Percentiles rank a stretch among this genome's conserved stretches.
These are phyloP conservation scores for Tribolium castaneum DNA, from an alignment of 1,140 invertebrate species.

Conservation along the genomic window DNA sequence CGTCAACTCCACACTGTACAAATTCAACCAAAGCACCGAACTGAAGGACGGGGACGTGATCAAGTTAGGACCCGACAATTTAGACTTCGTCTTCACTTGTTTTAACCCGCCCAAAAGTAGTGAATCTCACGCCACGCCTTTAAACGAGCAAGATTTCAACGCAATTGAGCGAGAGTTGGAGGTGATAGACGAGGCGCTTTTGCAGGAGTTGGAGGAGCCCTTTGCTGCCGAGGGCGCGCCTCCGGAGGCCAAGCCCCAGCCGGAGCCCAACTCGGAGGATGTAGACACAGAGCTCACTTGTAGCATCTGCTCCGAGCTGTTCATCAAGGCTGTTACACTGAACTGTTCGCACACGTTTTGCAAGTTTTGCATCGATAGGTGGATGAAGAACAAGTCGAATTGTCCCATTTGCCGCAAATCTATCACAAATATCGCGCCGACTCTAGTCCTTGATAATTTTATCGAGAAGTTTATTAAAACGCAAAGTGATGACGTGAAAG, in stretches of 20 bases:
- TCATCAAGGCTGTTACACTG: constrained; percentile 76
- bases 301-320: constrained; percentile 82
- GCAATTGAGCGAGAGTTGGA: not conserved
- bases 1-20: constrained; percentile 42
- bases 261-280: constrained; percentile 59
- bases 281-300: constrained; percentile 84
- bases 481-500: not conserved
- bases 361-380: constrained; percentile 76
- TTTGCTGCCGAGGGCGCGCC: not conserved
- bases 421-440: constrained; percentile 49
- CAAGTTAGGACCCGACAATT: constrained; percentile 24
- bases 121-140: not conserved
- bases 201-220: not conserved
- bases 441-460: constrained; percentile 58
- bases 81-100: not conserved
- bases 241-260: not conserved
- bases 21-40: constrained; percentile 2
- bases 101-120: not conserved
- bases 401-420: constrained; percentile 78
- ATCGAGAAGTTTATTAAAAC: constrained; percentile 30
- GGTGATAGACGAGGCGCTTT: not conserved
- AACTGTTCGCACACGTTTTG: constrained; percentile 86
- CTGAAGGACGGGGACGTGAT: constrained; percentile 47
- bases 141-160: not conserved
- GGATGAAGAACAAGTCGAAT: constrained; percentile 78